phyloP scores from a whole-genome alignment of 2,113 vertebrate species.

The Myxocyprinus asiaticus region DNA sequence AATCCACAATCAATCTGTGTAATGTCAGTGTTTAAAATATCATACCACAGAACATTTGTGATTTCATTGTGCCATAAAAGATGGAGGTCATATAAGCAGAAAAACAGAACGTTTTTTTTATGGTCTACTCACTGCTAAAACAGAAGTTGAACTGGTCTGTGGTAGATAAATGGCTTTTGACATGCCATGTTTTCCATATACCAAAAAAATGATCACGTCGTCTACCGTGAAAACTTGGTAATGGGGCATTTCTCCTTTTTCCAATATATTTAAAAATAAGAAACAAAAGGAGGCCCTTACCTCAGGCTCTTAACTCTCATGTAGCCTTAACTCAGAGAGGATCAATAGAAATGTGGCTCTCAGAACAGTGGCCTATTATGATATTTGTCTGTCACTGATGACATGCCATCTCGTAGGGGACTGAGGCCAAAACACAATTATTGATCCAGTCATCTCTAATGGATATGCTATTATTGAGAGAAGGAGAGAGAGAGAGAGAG shows the following conservation, averaged over 20 bases:
- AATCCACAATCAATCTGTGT: slow-evolving; percentile 21
- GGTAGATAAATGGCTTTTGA: slow-evolving; percentile 77
- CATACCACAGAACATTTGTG: neutral
- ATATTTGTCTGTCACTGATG: slow-evolving; percentile 98
- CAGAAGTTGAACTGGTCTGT: slow-evolving; percentile 50
- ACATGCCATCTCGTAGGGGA: slow-evolving; percentile 94
- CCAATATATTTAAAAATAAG: slow-evolving; percentile 95
- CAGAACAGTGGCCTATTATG: slow-evolving; percentile 90
- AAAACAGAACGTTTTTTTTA: neutral
- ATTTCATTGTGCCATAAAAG: neutral
- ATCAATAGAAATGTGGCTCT: slow-evolving; percentile 96
- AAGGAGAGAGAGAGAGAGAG: neutral
- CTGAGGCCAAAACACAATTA: slow-evolving; percentile 95
- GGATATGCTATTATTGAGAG: slow-evolving; percentile 92
- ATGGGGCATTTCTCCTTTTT: slow-evolving; percentile 92
- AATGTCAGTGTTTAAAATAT: slow-evolving; percentile 12
- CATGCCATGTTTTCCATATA: slow-evolving; percentile 83
- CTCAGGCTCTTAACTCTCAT: slow-evolving; percentile 97
- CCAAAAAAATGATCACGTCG: slow-evolving; percentile 85
- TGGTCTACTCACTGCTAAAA: slow-evolving; percentile 44
- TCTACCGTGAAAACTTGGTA: slow-evolving; percentile 81
- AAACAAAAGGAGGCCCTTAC: slow-evolving; percentile 95
- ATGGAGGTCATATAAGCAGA: neutral
- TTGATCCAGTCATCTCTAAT: slow-evolving; percentile 98
- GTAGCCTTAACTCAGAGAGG: slow-evolving; percentile 96